Evolutionary conservation across 2,888 invertebrate species (phyloP), one percentile per base, ranked within the genome.

Genomic region (Crepidodera aurea): DNA sequence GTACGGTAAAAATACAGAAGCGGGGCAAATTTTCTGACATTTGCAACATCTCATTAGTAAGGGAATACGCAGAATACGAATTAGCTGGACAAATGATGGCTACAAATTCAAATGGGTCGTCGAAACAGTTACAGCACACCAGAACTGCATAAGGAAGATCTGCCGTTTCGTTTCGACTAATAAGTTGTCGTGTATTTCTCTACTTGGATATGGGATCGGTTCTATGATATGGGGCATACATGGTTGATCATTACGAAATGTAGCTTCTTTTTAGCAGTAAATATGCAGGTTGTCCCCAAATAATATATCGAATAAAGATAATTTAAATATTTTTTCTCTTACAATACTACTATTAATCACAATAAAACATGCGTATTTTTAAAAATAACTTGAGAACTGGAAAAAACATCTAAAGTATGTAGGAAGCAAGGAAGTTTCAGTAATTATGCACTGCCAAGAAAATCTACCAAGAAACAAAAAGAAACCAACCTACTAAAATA

Each of bases 41-140:
- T 42, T 37, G 48, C 32, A 25, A 56, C 50, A 61, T 61, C 61
- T 56, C 61, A 61, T 61, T 61, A 61, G 61, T 22, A 48, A 51
- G 51, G 51, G 51, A 55, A 61, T 56, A 56, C 61, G 44, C 50
- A 53, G 60, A 60, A 60, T 60, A 50, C 48, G 56, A 61, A 55
- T 55, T 61, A 61, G 44, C 29, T 44, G 54, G 50, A 55, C 51
- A 51, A 61, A 55, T 55, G 39, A 48, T 48, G 32, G 39, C 29
- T 46, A 60, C 55, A 55, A 60, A 60, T 55, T 56, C 46, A 61
- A 61, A 61, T 61, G 39, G 56, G 46, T 12, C 25, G 13, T 22
- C 42, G 56, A 39, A 51, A 61, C 61, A 61, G 61, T 61, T 61
- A 61, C 27, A 50, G 51, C n/a, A n/a, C 51, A 56, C 61, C 55